These are phyloP conservation scores for Cololabis saira DNA, from an alignment of 2,113 vertebrate genomes.

Conservation along the genomic window DNA sequence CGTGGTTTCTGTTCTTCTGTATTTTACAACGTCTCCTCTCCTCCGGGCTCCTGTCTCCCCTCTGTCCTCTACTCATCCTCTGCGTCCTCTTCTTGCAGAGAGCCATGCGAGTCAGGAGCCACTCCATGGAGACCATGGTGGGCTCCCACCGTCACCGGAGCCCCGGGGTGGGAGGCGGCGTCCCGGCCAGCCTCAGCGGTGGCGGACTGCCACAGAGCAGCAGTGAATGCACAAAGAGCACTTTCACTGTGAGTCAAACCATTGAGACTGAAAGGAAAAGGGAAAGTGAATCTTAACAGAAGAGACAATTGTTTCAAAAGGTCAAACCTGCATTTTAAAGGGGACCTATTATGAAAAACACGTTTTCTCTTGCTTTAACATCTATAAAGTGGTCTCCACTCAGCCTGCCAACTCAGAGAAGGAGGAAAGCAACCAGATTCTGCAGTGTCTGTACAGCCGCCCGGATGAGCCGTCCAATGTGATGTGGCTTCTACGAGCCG, in stretches of 20 bases:
- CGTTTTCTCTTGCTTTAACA: no score
- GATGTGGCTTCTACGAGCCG: no score
- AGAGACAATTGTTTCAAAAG: no score
- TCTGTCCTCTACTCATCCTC: not conserved
- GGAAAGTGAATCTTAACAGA: not conserved
- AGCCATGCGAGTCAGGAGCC: constrained; percentile 96
- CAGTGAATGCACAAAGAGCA: constrained; percentile 85
- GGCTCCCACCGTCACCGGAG: constrained; percentile 88
- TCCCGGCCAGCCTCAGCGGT: constrained; percentile 92
- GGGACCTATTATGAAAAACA: no score
- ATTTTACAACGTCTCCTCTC: not conserved
- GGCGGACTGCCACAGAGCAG: constrained; percentile 89
- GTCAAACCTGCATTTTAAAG: no score
- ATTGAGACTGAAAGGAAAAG: not conserved
- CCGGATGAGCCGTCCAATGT: no score
- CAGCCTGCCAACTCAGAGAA: no score
- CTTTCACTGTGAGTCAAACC: constrained; percentile 82
- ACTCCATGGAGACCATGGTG: constrained; percentile 99
- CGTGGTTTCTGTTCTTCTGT: not conserved
- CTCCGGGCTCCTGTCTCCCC: not conserved
- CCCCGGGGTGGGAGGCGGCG: constrained; percentile 76
- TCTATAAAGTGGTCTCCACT: no score
- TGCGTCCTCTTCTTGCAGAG: constrained; percentile 78
- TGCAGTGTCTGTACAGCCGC: no score
- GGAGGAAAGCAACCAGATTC: no score